Percentiles rank a stretch among this genome's conserved stretches.
phyloP scores from a whole-genome alignment of 2,113 vertebrate species.

The Lasiurus cinereus region DNA sequence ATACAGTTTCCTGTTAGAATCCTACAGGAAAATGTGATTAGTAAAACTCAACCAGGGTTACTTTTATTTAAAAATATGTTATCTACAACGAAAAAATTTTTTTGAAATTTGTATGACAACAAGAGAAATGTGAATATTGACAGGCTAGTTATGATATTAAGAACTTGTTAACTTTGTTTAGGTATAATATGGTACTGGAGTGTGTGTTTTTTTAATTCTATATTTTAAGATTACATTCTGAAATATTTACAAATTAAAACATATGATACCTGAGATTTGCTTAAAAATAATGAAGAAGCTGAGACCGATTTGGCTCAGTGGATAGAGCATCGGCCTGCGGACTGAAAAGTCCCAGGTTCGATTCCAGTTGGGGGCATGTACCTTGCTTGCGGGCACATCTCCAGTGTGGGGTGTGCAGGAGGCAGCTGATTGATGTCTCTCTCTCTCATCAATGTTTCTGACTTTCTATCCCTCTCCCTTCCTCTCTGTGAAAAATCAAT shows the following conservation, averaged over 20 bases:
- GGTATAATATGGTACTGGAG: background rate
- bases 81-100: background rate
- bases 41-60: background rate
- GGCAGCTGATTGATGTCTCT: no score
- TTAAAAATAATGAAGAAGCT: conserved; percentile 33
- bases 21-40: background rate
- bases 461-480: no score
- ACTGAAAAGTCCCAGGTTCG: no score
- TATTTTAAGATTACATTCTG: conserved; percentile 29
- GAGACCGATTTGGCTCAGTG: no score
- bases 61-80: conserved; percentile 30
- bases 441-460: no score
- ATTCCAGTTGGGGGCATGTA: no score
- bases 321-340: no score
- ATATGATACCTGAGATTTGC: background rate
- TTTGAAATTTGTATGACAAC: background rate
- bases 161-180: background rate
- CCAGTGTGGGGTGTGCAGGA: no score
- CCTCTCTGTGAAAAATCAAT: no score
- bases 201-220: background rate
- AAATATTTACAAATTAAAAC: conserved; percentile 42
- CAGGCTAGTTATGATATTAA: background rate
- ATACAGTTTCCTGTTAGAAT: background rate
- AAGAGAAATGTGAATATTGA: background rate
- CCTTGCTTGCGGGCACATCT: no score